Evolutionary conservation across 2,113 vertebrate genomes (phyloP).

Genomic region (Diphyllodes magnificus): DNA sequence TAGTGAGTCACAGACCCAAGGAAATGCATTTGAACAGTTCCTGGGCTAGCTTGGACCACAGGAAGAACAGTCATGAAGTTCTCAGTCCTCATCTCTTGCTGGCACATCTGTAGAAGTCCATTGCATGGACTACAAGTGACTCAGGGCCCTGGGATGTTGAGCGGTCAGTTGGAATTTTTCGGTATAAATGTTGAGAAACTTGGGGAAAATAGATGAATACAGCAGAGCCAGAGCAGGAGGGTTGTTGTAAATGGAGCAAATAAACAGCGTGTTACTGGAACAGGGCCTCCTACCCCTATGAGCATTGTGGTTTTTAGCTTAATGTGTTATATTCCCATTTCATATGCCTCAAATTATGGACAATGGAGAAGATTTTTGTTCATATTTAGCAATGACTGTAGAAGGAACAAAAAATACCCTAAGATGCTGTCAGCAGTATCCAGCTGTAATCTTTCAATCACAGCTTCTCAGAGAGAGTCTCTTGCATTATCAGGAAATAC

Average conservation of each 20-base stretch:
- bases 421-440: constrained; percentile 11
- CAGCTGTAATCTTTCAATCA: constrained; percentile 18
- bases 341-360: background rate
- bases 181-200: background rate
- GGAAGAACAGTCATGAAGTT: background rate
- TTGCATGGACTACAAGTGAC: background rate
- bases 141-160: background rate
- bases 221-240: background rate
- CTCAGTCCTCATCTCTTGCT: background rate
- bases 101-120: background rate
- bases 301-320: background rate
- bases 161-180: background rate
- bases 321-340: background rate
- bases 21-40: background rate
- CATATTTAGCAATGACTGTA: background rate
- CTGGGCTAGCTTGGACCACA: background rate
- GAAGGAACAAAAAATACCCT: background rate
- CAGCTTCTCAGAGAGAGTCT: constrained; percentile 23
- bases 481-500: background rate
- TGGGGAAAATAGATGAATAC: background rate
- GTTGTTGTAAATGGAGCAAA: background rate
- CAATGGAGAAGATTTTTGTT: background rate
- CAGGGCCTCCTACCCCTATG: background rate
- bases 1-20: background rate
- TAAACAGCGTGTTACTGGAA: background rate